Evolutionary conservation across 1,140 invertebrate genomes (phyloP).

Genomic region (Geopemphigus sp.): DNA sequence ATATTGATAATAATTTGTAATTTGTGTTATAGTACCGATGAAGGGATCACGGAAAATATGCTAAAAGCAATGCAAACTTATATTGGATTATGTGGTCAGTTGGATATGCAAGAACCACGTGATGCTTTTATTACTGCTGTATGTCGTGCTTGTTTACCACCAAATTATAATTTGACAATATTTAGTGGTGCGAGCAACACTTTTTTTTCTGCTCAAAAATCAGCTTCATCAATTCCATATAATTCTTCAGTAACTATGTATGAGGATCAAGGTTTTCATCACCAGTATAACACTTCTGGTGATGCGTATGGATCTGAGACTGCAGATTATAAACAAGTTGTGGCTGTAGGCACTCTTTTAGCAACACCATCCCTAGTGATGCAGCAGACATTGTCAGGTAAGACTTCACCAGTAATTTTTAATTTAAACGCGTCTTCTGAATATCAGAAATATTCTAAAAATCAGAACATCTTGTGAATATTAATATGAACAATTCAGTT

Average conservation of each 20-base stretch:
- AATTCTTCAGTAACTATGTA: not conserved
- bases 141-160: slow-evolving; percentile 91
- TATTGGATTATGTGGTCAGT: slow-evolving; percentile 73
- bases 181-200: slow-evolving; percentile 61
- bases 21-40: slow-evolving; percentile 73
- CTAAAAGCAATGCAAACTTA: slow-evolving; percentile 87
- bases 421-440: not conserved
- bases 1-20: too few relatives aligned
- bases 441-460: not conserved
- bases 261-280: slow-evolving; percentile 3
- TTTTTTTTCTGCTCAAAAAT: slow-evolving; percentile 55
- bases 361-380: slow-evolving; percentile 70
- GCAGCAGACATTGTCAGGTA: not conserved
- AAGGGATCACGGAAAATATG: slow-evolving; percentile 82
- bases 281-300: slow-evolving; percentile 54
- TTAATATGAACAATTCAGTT: not conserved
- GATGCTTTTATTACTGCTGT: slow-evolving; percentile 92
- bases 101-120: slow-evolving; percentile 71
- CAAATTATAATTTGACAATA: slow-evolving; percentile 89
- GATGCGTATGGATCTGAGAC: slow-evolving; percentile 57
- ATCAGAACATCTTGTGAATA: not conserved
- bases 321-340: slow-evolving; percentile 76
- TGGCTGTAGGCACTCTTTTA: slow-evolving; percentile 88
- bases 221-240: not conserved
- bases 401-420: not conserved